phyloP scores from a whole-genome alignment of 2,888 invertebrate genomes.

The Thysanoteuthis rhombus region DNA sequence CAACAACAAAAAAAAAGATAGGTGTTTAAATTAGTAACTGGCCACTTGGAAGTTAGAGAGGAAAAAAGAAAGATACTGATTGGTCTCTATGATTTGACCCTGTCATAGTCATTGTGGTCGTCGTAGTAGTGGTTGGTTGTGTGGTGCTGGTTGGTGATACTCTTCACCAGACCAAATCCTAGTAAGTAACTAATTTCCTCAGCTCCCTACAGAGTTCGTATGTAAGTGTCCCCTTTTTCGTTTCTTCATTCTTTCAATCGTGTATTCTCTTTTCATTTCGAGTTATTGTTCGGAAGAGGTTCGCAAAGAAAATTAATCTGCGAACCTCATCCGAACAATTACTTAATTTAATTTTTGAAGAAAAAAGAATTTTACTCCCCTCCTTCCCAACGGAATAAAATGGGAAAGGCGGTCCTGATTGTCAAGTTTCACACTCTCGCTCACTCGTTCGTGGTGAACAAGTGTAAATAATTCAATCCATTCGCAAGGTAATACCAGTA shows the following conservation, averaged over 20 bases:
- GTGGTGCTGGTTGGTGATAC: neutral
- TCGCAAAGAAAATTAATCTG: too few relatives aligned
- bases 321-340: too few relatives aligned
- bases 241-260: neutral
- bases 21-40: neutral
- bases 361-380: too few relatives aligned
- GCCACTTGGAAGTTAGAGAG: neutral
- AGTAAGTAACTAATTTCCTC: neutral
- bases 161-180: neutral
- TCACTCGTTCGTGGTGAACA: too few relatives aligned
- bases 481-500: too few relatives aligned
- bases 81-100: neutral
- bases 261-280: neutral
- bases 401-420: too few relatives aligned
- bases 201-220: neutral
- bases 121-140: neutral
- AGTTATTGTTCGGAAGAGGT: too few relatives aligned
- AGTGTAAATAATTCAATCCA: too few relatives aligned
- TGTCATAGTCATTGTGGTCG: neutral
- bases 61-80: neutral
- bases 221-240: neutral
- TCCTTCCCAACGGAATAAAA: too few relatives aligned
- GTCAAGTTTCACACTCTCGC: too few relatives aligned
- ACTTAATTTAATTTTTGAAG: too few relatives aligned
- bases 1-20: neutral